Base-by-base conservation (phyloP, 2,888 invertebrate species). In the Pristionchus exspectatus region DNA sequence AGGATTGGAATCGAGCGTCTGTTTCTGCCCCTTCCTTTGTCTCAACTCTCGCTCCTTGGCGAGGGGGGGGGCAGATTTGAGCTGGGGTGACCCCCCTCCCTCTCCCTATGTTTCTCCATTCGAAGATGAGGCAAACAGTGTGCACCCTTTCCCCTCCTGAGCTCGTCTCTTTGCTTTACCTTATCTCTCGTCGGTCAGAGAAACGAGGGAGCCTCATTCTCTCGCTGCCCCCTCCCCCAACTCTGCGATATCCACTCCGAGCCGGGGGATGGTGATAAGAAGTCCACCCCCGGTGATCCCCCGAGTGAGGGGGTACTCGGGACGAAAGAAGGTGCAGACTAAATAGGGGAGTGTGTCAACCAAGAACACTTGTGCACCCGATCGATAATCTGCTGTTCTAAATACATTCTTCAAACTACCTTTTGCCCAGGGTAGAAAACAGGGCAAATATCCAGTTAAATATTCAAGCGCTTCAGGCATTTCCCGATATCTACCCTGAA, bases 101-200 rank as follows among this genome's bases (percentile, higher is more conserved):
- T 33, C 72, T 16, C 50, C 50, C 77, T 38, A 21, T 33, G 74
- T 74, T 38, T 74, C 77, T 16, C 50, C 77, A 30, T 74, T 27
- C 50, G 21, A 44, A 50, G 77, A 81, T 81, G 77, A 81, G 77
- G 77, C 77, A 81, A 81, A 81, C 77, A 81, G 50, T 81, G 77
- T 81, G 77, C 77, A 50, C 77, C 50, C 44, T 81, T 81, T 81
- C 50, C 77, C 77, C 50, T 81, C 50, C 77, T 10, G 38, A 38
- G 38, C 38, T 5, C 38, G 38, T 38, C 38, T 38, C 38, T 38
- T 38, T 5, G 5, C n/a, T 38, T 38, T 38, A 5, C 38, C 38
- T 38, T 38, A 5, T 38, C 38, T 38, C 38, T 38, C 38, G 5
- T 38, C 38, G 38, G 38, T 38, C 38, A 38, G 38, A 38, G 38